phyloP scores from a whole-genome alignment of 2,113 vertebrate species.

The human region GRCh38 chr14:91788501-91789000 shows the following conservation, averaged over 20 bases:
- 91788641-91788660: not conserved
- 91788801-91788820: not conserved
- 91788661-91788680: not conserved
- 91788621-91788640: not conserved
- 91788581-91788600: not conserved
- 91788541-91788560: not conserved
- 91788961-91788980: not conserved
- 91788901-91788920: slow-evolving; percentile 11
- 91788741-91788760: slow-evolving; percentile 12
- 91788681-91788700: not conserved
- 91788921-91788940: not conserved
- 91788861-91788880: not conserved
- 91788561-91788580: not conserved
- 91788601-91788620: not conserved
- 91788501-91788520: not conserved
- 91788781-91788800: slow-evolving; percentile 27
- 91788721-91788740: slow-evolving; percentile 6
- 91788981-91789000: not conserved
- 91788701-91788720: not conserved
- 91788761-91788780: not conserved
- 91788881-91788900: not conserved
- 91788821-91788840: slow-evolving; percentile 29
- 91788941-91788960: not conserved
- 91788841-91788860: slow-evolving; percentile 34
- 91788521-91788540: not conserved